Conservation (phyloP, 2,797 vertebrate species). For the Poeciliopsis paucimaculata region DNA sequence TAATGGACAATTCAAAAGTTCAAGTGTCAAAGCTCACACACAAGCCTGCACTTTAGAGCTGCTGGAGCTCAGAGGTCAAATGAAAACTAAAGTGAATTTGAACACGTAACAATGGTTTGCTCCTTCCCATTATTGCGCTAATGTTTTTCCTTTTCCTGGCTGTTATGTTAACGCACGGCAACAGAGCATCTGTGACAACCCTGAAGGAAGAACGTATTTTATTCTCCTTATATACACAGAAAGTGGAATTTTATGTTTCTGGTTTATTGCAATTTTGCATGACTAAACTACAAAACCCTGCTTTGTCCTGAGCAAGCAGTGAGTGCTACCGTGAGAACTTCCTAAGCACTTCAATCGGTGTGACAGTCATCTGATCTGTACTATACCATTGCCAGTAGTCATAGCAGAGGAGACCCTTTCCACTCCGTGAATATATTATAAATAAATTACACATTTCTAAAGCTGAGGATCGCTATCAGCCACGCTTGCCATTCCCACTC, state of each 20-base stretch:
- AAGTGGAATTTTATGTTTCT: background rate
- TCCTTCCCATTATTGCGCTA: background rate
- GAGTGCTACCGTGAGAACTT: no score
- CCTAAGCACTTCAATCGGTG: no score
- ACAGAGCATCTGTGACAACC: background rate
- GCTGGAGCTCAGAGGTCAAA: slow-evolving; percentile 13
- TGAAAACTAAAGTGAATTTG: background rate
- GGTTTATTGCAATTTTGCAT: background rate
- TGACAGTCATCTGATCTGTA: no score
- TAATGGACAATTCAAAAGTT: slow-evolving; percentile 39
- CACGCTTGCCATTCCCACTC: background rate
- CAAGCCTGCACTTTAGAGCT: background rate
- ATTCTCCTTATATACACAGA: background rate
- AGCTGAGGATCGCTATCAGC: no score
- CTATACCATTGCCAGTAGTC: no score
- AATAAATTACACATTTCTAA: no score
- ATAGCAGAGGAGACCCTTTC: no score
- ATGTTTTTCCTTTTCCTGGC: background rate
- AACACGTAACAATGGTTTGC: background rate
- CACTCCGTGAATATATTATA: no score
- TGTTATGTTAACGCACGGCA: background rate
- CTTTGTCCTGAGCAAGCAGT: no score
- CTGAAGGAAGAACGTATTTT: background rate
- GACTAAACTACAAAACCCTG: background rate
- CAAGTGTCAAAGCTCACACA: slow-evolving; percentile 29